Evolutionary conservation across 2,113 vertebrate species (phyloP).

Genomic region (Pachycephala philippinensis): DNA sequence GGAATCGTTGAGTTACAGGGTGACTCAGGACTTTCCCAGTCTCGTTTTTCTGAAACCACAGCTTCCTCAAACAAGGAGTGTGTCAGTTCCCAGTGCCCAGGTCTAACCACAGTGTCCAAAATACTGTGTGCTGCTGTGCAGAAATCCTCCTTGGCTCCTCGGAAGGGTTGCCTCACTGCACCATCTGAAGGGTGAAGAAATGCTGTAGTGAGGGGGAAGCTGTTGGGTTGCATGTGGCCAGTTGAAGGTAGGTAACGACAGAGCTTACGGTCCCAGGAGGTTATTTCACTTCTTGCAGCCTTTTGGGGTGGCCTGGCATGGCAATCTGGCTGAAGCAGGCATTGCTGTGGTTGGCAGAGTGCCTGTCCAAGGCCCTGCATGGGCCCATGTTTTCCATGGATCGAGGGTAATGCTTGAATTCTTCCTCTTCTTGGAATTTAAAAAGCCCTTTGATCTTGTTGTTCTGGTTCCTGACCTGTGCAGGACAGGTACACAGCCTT

Average conservation of each 20-base stretch:
- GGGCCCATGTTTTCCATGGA: neutral
- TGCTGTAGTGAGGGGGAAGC: neutral
- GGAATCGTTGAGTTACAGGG: neutral
- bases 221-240: neutral
- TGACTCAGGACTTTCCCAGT: constrained; percentile 1
- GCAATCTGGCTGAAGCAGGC: neutral
- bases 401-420: neutral
- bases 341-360: neutral
- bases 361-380: neutral
- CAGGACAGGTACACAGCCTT: neutral
- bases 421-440: neutral
- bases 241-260: neutral
- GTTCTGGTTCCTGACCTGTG: neutral
- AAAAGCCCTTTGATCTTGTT: neutral
- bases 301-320: neutral
- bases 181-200: neutral
- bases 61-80: neutral
- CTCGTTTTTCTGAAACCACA: neutral
- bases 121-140: fast-evolving
- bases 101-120: neutral
- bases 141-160: neutral
- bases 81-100: neutral
- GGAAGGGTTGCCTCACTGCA: neutral
- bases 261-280: neutral
- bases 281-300: neutral